These are phyloP conservation scores for Tapera naevia DNA, from an alignment of 2,797 vertebrate species.

Conservation along the genomic window DNA sequence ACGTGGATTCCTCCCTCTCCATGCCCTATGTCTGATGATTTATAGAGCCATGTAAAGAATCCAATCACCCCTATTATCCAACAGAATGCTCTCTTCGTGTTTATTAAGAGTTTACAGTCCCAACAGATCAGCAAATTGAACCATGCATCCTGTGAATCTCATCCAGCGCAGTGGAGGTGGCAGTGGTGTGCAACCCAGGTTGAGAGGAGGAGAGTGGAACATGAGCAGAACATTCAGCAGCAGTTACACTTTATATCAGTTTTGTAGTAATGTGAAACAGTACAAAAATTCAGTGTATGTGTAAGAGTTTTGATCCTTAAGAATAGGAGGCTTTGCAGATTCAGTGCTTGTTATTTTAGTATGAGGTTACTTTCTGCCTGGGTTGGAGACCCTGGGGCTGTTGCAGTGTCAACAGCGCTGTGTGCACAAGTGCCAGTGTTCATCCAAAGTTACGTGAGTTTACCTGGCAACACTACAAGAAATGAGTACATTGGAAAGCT, in stretches of 20 bases:
- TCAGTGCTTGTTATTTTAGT: not conserved
- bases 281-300: not conserved
- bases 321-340: not conserved
- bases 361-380: not conserved
- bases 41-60: conserved; percentile 11
- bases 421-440: not conserved
- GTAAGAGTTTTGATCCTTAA: not conserved
- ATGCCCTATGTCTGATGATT: conserved; percentile 6
- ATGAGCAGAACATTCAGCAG: not conserved
- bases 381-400: not conserved
- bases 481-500: not conserved
- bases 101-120: conserved; percentile 29
- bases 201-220: not conserved
- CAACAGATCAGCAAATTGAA: not conserved
- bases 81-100: conserved; percentile 25
- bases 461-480: not conserved
- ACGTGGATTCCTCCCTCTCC: not conserved
- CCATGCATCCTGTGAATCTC: accelerated
- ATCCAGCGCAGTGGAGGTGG: not conserved
- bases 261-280: not conserved
- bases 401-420: not conserved
- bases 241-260: not conserved
- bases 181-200: not conserved
- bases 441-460: accelerated
- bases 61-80: conserved; percentile 8